These are phyloP conservation scores for Tetraodon nigroviridis DNA, from an alignment of 2,113 vertebrate genomes.

Conservation along the genomic window DNA sequence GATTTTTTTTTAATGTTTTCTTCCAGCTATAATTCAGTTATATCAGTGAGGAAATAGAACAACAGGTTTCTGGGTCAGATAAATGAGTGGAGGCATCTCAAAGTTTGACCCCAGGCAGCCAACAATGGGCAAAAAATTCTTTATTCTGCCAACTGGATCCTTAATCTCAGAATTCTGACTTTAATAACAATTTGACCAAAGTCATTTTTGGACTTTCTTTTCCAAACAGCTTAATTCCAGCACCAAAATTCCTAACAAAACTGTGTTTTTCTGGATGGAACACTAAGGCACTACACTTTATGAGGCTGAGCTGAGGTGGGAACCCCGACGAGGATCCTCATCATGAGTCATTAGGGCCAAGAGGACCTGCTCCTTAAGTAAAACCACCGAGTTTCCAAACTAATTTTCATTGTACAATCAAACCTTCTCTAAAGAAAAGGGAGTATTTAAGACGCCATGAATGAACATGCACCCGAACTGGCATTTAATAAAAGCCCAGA, in stretches of 20 bases:
- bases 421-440: conserved; percentile 59
- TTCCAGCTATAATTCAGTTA: too few species aligned
- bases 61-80: too few species aligned
- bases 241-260: conserved; percentile 16
- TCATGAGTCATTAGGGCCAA: conserved; percentile 65
- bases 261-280: conserved; percentile 38
- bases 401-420: conserved; percentile 75
- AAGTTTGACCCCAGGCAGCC: too few species aligned
- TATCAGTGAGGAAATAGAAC: too few species aligned
- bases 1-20: too few species aligned
- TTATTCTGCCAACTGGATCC: too few species aligned
- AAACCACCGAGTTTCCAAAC: conserved; percentile 66
- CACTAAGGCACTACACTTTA: conserved; percentile 48
- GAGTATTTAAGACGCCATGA: conserved; percentile 67
- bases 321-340: conserved; percentile 38
- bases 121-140: too few species aligned
- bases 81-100: too few species aligned
- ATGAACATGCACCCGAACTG: conserved; percentile 60
- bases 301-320: conserved; percentile 47
- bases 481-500: conserved; percentile 69
- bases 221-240: too few species aligned
- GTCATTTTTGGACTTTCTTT: too few species aligned
- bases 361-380: conserved; percentile 69
- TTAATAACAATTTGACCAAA: too few species aligned
- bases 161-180: too few species aligned